Base-by-base conservation (phyloP, 2,888 invertebrate species). In the Drosophila colorata region DNA sequence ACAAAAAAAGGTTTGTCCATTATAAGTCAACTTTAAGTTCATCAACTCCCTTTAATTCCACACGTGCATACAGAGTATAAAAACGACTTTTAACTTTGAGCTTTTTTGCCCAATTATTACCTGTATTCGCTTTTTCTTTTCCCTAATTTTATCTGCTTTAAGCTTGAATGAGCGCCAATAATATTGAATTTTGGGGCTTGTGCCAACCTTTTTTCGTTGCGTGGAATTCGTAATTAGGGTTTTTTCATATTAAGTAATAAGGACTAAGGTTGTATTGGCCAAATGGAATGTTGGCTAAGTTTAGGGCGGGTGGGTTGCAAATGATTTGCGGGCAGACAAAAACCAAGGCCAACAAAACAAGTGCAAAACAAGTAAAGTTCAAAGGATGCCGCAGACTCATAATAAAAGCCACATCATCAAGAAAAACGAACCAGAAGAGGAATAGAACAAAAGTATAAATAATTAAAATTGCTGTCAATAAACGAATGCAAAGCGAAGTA, bases 221-320 rank as follows among this genome's bases (percentile, higher is more conserved):
- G 41, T 46, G 63, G 69, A 79, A 74, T 77, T 77, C 52, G 58
- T 85, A 82, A 74, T 82, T 87, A 82, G 74, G 77, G 69, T 69
- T 69, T 68, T 63, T 61, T 49, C 14, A 43, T 37, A 49, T 35
- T 35, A 37, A 25, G 37, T n/a, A 44, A 18, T 55, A 11, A n/a
- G 31, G 9, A 4, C 23, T 20, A 13, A 35, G 33, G 16, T 43
- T 20, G 8, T 31, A 37, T 53, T 65, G 35, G 28, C 18, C 35
- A 53, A 35, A 48, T 18, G 35, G 31, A 37, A 53, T 41, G 43
- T 14, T 25, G n/a, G 46, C 8, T 1, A 20, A 20, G 20, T 11
- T n/a, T 37, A 0, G 38, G 37, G 13, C 25, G 9, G n/a, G 7
- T 20, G 20, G 9, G 11, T n/a, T 40, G 11, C 31, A 40, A 51